phyloP scores from a whole-genome alignment of 2,797 vertebrate genomes.

The Sebastes jordani region DNA sequence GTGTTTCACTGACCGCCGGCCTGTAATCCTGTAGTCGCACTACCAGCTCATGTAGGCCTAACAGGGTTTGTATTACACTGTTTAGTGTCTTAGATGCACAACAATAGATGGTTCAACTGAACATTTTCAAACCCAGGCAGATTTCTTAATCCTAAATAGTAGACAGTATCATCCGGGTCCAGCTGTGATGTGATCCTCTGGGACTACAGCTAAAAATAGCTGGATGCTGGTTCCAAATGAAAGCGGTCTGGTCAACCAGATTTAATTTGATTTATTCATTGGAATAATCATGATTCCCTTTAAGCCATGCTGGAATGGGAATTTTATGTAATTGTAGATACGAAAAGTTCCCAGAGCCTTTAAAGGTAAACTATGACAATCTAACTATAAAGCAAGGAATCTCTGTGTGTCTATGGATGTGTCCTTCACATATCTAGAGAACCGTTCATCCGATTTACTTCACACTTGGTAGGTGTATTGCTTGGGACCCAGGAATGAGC shows the following conservation, averaged over 20 bases:
- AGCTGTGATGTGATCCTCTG: background rate
- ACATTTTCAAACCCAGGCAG: background rate
- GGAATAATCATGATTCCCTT: background rate
- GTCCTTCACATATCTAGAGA: background rate
- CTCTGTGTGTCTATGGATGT: background rate
- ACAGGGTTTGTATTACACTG: background rate
- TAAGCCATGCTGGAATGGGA: background rate
- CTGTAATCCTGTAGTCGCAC: background rate
- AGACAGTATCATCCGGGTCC: background rate
- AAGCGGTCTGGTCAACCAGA: no score
- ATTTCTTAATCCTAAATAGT: background rate
- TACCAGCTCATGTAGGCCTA: background rate
- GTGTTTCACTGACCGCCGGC: constrained; percentile 3
- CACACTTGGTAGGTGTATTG: background rate
- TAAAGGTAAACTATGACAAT: background rate
- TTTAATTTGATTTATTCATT: no score
- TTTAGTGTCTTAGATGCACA: background rate
- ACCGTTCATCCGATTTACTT: background rate
- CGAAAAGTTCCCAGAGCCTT: background rate
- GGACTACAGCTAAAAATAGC: background rate
- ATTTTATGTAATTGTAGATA: background rate
- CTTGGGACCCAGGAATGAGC: background rate
- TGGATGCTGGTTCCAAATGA: no score
- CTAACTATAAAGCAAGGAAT: background rate
- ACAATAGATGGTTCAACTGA: background rate